phyloP scores from a whole-genome alignment of 2,113 vertebrate genomes.

The Excalfactoria chinensis region DNA sequence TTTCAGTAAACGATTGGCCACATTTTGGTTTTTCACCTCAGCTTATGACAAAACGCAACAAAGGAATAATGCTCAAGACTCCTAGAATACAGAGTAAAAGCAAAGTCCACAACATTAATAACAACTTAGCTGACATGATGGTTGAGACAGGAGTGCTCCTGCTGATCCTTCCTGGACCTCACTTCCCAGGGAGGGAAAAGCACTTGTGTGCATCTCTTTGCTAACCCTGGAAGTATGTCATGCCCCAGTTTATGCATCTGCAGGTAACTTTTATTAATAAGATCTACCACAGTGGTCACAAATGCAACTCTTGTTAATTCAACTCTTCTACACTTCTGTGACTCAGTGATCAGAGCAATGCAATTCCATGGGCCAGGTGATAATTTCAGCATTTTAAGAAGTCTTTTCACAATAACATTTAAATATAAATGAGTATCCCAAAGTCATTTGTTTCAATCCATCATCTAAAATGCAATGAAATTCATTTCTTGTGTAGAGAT shows the following conservation, averaged over 20 bases:
- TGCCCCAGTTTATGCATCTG: rapidly evolving
- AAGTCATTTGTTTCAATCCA: not conserved
- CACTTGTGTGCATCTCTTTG: not conserved
- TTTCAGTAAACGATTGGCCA: not conserved
- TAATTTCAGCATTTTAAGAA: not conserved
- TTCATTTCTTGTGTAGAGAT: not conserved
- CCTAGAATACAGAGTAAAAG: not conserved
- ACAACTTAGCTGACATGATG: not conserved
- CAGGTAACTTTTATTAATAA: not conserved
- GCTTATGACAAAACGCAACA: not conserved
- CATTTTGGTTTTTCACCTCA: not conserved
- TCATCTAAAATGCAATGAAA: not conserved
- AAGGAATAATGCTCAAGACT: slow-evolving; percentile 16
- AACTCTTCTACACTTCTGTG: not conserved
- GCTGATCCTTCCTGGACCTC: not conserved
- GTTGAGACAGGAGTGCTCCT: not conserved
- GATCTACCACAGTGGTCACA: not conserved
- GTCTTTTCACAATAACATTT: not conserved
- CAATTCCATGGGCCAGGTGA: not conserved
- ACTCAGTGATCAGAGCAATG: not conserved
- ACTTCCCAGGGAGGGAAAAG: not conserved
- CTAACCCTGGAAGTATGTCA: not conserved
- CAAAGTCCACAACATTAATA: not conserved
- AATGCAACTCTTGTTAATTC: not conserved
- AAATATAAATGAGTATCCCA: not conserved